Base-by-base conservation (phyloP, 2,888 invertebrate species). In the Allolobophora icterica region DNA sequence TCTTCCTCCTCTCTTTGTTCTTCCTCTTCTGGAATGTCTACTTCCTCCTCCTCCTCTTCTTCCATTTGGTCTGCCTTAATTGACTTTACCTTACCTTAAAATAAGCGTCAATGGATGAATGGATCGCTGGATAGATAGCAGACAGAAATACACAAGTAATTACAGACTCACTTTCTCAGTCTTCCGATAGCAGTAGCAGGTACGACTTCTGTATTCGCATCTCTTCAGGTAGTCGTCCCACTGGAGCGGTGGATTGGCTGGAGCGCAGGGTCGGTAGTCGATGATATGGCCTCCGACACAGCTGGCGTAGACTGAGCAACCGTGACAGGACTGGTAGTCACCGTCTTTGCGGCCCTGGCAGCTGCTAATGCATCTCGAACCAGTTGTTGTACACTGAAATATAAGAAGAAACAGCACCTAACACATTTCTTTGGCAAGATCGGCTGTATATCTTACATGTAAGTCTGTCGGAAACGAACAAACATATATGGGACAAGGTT, bases 161-260 rank as follows among this genome's bases (percentile, higher is more conserved):
- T n/a, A n/a, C n/a, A n/a, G 4, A 5, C 21, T 52, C 52, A 1
- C 21, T 24, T 4, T 52, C 52, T 0, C n/a, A n/a, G n/a, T n/a
- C n/a, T n/a, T n/a, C n/a, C 24, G 52, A 24, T 4, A 4, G 24
- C 87, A 87, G 5, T 35, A 35, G 87, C 92, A 93, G n/a, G 92
- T 92, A 30, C 42, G 84, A 4, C 92, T 92, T 13, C 6, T 89
- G 21, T 91, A 24, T 24, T 6, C 24, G 45, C 93, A 93, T 33
- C 42, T 91, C 91, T 92, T 92, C 42, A 13, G 19, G 21, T 30
- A 33, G 92, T 92, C 92, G 71, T 93, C 92, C 92, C 92, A 93
- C n/a, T 84, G 24, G 40, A 91, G 91, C 6, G 87, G 87, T n/a
- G 71, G 30, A 0, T 11, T n/a, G 34, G 84, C 13, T 5, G 83